Evolutionary conservation across 2,888 invertebrate species (phyloP).

Genomic region (Nomada fabriciana): DNA sequence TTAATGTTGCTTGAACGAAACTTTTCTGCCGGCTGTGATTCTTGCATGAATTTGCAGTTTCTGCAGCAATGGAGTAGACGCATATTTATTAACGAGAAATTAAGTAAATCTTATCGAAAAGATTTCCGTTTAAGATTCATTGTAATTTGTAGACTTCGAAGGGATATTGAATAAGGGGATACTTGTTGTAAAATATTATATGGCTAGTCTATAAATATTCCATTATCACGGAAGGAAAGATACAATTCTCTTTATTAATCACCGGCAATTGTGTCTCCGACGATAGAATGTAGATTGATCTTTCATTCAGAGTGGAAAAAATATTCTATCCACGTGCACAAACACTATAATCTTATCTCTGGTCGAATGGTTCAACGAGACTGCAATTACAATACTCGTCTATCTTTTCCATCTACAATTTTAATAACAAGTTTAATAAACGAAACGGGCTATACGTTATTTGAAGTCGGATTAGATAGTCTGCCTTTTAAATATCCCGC

Average conservation of each 20-base stretch:
- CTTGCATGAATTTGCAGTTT: too few relatives aligned
- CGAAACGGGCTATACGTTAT: background rate
- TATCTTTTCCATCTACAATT: conserved; percentile 5
- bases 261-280: background rate
- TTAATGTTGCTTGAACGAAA: too few relatives aligned
- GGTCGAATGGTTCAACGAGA: background rate
- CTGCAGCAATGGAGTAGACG: too few relatives aligned
- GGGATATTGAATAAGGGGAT: background rate
- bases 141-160: background rate
- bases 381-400: background rate
- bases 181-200: background rate
- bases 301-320: background rate
- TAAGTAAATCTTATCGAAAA: background rate
- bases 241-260: conserved; percentile 3
- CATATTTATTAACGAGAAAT: too few relatives aligned
- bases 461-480: background rate
- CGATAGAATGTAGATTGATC: conserved; percentile 2
- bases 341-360: conserved; percentile 20
- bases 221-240: background rate
- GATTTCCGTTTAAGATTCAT: background rate
- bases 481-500: too few relatives aligned
- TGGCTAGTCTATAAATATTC: background rate
- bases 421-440: conserved; percentile 6
- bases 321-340: background rate
- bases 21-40: too few relatives aligned